Evolutionary conservation across 2,797 vertebrate genomes (phyloP).

Genomic region (Chiroxiphia lanceolata): DNA sequence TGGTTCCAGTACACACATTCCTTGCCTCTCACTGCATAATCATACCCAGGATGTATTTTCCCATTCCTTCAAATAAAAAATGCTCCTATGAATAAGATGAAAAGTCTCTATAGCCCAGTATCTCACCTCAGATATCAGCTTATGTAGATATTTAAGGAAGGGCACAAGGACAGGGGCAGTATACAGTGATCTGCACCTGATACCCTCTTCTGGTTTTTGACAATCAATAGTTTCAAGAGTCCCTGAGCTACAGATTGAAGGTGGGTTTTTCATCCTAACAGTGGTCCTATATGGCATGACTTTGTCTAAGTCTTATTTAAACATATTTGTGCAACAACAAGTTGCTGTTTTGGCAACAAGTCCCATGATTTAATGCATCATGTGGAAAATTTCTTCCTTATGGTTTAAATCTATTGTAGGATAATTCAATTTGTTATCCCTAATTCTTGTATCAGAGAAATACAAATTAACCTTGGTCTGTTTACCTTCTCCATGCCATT

Average conservation of each 20-base stretch:
- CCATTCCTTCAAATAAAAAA: not conserved
- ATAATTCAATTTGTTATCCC: not conserved
- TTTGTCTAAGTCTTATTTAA: not conserved
- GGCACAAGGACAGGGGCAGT: not conserved
- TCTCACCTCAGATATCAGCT: not conserved
- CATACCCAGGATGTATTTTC: not conserved
- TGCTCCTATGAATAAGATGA: not conserved
- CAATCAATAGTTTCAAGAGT: not conserved
- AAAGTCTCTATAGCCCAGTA: not conserved
- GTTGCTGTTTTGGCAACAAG: not conserved
- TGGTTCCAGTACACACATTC: not conserved
- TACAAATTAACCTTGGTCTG: not conserved
- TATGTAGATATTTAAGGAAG: not conserved
- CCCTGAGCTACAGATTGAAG: not conserved
- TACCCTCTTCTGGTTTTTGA: not conserved
- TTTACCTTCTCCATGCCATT: not conserved
- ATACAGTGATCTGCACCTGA: not conserved
- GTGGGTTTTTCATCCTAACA: not conserved
- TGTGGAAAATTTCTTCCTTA: not conserved
- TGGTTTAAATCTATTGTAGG: not conserved
- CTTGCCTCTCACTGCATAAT: not conserved
- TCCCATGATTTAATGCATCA: not conserved
- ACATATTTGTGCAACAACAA: not conserved
- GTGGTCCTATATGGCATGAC: not conserved
- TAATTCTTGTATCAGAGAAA: not conserved